Percentiles rank a stretch among this genome's conserved stretches.
Conservation (phyloP, 1,140 invertebrate species). For the Drosophila asahinai region DNA sequence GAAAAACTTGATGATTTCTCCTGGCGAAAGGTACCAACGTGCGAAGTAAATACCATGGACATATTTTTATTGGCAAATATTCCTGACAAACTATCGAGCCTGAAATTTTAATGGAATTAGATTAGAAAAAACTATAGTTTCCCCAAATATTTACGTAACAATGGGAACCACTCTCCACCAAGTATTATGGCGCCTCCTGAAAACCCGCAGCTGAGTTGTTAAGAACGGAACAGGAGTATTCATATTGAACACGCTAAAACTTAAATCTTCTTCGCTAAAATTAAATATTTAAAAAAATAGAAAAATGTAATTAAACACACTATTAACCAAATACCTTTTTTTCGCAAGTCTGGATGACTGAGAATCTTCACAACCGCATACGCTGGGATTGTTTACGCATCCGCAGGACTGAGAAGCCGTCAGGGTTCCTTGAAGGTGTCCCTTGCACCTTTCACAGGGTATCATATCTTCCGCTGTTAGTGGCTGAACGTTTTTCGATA, state of each 20-base stretch:
- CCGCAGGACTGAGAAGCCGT: conserved; percentile 16
- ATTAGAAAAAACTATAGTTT: too few species aligned
- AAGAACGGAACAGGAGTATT: conserved; percentile 42
- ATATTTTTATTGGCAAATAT: conserved; percentile 53
- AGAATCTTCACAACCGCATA: conserved; percentile 21
- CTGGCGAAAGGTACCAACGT: conserved; percentile 41
- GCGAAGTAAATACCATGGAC: conserved; percentile 38
- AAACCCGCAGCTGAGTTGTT: conserved; percentile 49
- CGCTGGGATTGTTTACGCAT: conserved; percentile 32
- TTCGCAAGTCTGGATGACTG: conserved; percentile 12
- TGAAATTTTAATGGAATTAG: background rate
- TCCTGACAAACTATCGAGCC: conserved; percentile 57
- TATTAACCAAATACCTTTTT: background rate
- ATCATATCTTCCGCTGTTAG: background rate
- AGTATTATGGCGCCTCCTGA: conserved; percentile 46
- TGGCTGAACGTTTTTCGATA: background rate
- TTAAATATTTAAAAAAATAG: background rate
- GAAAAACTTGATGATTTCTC: conserved; percentile 11
- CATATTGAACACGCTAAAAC: conserved; percentile 42
- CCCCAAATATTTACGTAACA: conserved; percentile 30
- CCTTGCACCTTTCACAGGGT: conserved; percentile 29
- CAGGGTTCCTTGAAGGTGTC: background rate
- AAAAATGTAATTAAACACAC: too few species aligned
- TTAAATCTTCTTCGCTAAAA: conserved; percentile 11
- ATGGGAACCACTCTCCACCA: conserved; percentile 60